A percentile compares a stretch with the other conserved stretches of the same genome.
These are phyloP conservation scores for Ariopsis seemanni DNA, from an alignment of 2,113 vertebrate species.

Conservation along the genomic window DNA sequence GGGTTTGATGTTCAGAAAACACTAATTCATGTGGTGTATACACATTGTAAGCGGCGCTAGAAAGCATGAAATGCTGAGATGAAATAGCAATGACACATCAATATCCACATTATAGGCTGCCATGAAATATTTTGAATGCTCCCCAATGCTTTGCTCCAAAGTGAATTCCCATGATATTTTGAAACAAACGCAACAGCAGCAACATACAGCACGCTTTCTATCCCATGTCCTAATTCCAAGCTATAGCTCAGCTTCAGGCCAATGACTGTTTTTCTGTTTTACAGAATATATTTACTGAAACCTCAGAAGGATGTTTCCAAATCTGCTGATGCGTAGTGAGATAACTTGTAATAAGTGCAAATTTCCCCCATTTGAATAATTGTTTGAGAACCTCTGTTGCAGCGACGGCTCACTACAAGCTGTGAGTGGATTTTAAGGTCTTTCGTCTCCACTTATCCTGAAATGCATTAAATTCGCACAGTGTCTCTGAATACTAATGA, in stretches of 20 bases:
- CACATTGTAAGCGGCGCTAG: not conserved
- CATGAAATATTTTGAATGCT: not conserved
- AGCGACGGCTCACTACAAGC: constrained; percentile 57
- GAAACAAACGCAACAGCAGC: constrained; percentile 13
- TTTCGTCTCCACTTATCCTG: constrained; percentile 58
- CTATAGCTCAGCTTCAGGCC: constrained; percentile 13
- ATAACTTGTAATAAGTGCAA: constrained; percentile 71
- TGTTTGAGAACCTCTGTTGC: constrained; percentile 60
- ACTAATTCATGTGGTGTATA: not conserved
- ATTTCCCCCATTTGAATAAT: constrained; percentile 71
- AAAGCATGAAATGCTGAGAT: constrained; percentile 3
- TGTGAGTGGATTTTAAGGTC: constrained; percentile 59
- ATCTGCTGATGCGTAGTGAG: constrained; percentile 62
- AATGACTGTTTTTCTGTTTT: constrained; percentile 23
- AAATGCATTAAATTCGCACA: constrained; percentile 52
- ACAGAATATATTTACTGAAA: constrained; percentile 9
- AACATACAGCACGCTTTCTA: not conserved
- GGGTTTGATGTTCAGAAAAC: constrained; percentile 9
- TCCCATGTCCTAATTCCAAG: not conserved
- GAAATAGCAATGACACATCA: constrained; percentile 14
- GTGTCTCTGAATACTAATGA: constrained; percentile 57
- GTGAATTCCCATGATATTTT: constrained; percentile 15
- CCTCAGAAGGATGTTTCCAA: constrained; percentile 65
- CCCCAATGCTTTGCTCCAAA: constrained; percentile 8
- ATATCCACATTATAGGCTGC: constrained; percentile 13